Evolutionary conservation across 2,113 vertebrate species (phyloP).

Genomic region (Abramis brama): DNA sequence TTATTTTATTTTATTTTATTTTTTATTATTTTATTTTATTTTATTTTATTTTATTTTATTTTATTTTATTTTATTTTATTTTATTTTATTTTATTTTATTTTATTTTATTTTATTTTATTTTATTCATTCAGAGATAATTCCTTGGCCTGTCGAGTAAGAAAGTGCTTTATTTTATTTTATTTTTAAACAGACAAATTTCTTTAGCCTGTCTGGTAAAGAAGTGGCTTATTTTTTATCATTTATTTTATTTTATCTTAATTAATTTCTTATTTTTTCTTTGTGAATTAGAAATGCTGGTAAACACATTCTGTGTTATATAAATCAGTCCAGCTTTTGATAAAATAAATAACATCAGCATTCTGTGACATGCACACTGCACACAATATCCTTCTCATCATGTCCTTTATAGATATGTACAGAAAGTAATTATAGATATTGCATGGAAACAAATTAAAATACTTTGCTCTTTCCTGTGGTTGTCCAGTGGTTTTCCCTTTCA

Average conservation of each 20-base stretch:
- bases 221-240: too few relatives aligned
- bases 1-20: too few relatives aligned
- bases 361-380: neutral
- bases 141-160: too few relatives aligned
- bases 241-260: neutral
- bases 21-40: too few relatives aligned
- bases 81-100: too few relatives aligned
- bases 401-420: slow-evolving; percentile 3
- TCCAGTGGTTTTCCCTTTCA: neutral
- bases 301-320: neutral
- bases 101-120: too few relatives aligned
- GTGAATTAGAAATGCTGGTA: neutral
- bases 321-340: neutral
- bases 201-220: neutral
- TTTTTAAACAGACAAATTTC: neutral
- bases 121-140: too few relatives aligned
- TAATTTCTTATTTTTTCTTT: neutral
- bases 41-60: too few relatives aligned
- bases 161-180: too few relatives aligned
- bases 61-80: too few relatives aligned
- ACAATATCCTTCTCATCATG: neutral
- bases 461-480: neutral
- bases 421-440: slow-evolving; percentile 16
- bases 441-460: neutral
- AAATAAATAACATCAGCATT: neutral